A percentile compares a stretch with the other conserved stretches of the same genome.
Evolutionary conservation across 2,888 invertebrate species (phyloP).

Genomic region (Archips crataeganus): DNA sequence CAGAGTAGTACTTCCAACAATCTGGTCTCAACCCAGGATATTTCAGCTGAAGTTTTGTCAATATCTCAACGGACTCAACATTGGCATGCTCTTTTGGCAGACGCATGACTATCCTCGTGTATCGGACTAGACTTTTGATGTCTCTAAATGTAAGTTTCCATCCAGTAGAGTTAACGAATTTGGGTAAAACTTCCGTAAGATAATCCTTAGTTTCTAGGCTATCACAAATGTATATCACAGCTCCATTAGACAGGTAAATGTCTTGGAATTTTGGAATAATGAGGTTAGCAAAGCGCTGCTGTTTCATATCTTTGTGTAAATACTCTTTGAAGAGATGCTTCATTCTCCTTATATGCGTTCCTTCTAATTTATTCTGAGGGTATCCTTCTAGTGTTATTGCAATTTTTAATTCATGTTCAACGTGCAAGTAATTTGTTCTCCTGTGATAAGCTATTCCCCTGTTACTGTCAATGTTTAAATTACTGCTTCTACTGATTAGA

Average conservation of each 20-base stretch:
- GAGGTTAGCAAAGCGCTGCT: conserved; percentile 68
- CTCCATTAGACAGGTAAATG: conserved; percentile 76
- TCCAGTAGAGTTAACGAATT: conserved; percentile 73
- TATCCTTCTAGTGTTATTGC: conserved; percentile 76
- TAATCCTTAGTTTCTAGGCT: conserved; percentile 79
- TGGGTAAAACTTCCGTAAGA: conserved; percentile 69
- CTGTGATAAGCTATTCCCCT: conserved; percentile 78
- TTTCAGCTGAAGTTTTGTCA: conserved; percentile 60
- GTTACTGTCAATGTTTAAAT: conserved; percentile 73
- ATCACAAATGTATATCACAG: conserved; percentile 79
- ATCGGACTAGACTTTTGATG: conserved; percentile 69
- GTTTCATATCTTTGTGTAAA: conserved; percentile 74
- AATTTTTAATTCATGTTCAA: conserved; percentile 74
- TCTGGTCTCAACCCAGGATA: conserved; percentile 73
- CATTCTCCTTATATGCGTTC: conserved; percentile 71
- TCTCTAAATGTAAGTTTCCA: conserved; percentile 71
- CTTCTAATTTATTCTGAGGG: conserved; percentile 75
- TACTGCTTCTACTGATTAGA: conserved; percentile 61
- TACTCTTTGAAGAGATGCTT: conserved; percentile 78
- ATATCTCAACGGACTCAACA: conserved; percentile 67
- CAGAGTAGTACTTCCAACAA: conserved; percentile 78
- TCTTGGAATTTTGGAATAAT: conserved; percentile 79
- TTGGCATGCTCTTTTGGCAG: conserved; percentile 71
- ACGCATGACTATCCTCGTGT: conserved; percentile 73
- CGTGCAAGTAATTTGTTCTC: conserved; percentile 76